phyloP scores from a whole-genome alignment of 2,113 vertebrate genomes.

The Meriones unguiculatus region DNA sequence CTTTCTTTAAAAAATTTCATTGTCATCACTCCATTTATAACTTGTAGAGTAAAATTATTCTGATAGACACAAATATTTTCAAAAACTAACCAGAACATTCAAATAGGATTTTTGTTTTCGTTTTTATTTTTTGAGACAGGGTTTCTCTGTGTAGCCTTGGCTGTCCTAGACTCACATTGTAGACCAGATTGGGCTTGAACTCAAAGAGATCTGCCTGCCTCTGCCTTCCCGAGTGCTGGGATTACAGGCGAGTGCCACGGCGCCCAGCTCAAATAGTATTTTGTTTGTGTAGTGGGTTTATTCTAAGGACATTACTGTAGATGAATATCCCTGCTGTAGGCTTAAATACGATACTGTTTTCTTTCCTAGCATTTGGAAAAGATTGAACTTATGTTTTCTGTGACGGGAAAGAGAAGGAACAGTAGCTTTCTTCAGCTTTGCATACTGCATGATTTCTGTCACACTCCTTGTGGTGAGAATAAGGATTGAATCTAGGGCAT shows the following conservation, averaged over 20 bases:
- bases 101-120: neutral
- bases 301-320: slow-evolving; percentile 25
- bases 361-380: slow-evolving; percentile 7
- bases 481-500: neutral
- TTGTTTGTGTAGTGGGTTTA: slow-evolving; percentile 14
- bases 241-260: too few species aligned
- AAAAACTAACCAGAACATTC: slow-evolving; percentile 41
- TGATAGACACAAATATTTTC: slow-evolving; percentile 26
- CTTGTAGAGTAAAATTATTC: slow-evolving; percentile 34
- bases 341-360: slow-evolving; percentile 46
- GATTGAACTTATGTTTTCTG: neutral
- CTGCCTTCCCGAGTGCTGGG: too few species aligned
- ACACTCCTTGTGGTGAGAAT: neutral
- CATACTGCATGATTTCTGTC: neutral
- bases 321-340: neutral
- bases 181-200: too few species aligned
- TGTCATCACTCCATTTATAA: slow-evolving; percentile 49
- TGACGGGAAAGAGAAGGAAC: neutral
- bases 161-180: too few species aligned
- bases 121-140: too few species aligned
- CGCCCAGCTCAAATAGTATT: neutral
- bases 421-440: slow-evolving; percentile 23
- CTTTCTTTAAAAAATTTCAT: slow-evolving; percentile 43
- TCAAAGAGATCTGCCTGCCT: too few species aligned
- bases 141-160: too few species aligned